These are phyloP conservation scores for Hippolais icterina DNA, from an alignment of 2,113 vertebrate genomes.

Conservation along the genomic window DNA sequence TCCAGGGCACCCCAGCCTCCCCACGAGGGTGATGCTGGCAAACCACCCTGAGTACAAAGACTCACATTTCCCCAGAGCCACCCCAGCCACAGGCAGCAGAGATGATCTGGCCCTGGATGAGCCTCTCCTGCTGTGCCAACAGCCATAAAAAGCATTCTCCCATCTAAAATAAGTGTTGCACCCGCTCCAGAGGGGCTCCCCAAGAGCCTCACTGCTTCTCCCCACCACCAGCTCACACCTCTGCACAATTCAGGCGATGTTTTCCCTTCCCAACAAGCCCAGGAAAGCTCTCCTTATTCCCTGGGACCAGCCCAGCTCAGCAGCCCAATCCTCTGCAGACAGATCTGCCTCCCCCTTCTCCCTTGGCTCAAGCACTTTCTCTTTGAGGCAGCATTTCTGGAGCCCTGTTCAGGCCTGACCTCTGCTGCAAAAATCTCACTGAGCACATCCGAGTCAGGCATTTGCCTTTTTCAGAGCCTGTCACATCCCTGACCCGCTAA, in stretches of 20 bases:
- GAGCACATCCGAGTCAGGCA: neutral
- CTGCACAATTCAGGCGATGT: neutral
- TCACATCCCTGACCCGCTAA: neutral
- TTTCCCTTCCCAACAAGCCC: neutral
- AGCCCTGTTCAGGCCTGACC: neutral
- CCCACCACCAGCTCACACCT: neutral
- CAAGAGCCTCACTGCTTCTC: neutral
- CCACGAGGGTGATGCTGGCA: neutral
- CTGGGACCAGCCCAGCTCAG: neutral
- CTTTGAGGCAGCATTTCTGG: neutral
- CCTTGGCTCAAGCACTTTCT: neutral
- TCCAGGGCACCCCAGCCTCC: neutral
- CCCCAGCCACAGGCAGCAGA: neutral
- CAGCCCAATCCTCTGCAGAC: neutral
- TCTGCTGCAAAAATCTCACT: neutral
- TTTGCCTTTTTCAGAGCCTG: neutral
- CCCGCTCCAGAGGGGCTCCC: neutral
- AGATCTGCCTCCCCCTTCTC: neutral
- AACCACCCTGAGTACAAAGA: neutral
- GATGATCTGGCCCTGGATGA: fast-evolving
- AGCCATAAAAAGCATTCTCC: neutral
- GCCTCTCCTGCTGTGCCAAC: neutral
- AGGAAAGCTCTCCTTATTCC: neutral
- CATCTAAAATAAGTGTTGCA: neutral
- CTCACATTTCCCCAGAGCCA: neutral